Evolutionary conservation across 2,888 invertebrate species (phyloP), one percentile per base, ranked within the genome.

Genomic region (Phragmatobia fuliginosa): DNA sequence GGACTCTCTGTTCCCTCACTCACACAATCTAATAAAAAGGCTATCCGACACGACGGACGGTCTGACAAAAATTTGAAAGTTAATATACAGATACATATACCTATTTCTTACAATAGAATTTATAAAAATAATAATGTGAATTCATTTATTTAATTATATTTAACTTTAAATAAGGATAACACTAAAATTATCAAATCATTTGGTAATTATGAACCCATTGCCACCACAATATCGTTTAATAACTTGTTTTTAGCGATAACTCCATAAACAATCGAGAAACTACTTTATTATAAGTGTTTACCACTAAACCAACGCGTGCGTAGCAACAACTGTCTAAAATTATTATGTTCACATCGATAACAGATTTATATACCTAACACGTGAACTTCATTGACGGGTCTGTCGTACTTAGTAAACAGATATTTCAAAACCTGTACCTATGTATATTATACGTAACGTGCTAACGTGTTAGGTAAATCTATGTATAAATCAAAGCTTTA

Each of bases 371-470:
- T 41, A n/a, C n/a, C n/a, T n/a, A 38, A 32, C 62, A 41, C 32
- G 45, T 63, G 62, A 45, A 63, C 45, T 63, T 63, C n/a, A 49
- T 63, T 45, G 62, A 41, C 52, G n/a, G 52, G 52, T 14, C 38
- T 62, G 7, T 62, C 61, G 28, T 38, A 36, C 36, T 38, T 21
- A 38, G 6, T 5, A 25, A 38, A 62, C 38, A 62, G 28, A 38
- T 38, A 62, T 62, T 36, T 28, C 18, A 38, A 28, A 41, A 62
- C 38, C 8, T 38, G n/a, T 62, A n/a, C n/a, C n/a, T n/a, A 28
- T 18, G 38, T 61, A 61, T 25, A 52, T 25, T 25, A 52, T n/a
- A 14, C 45, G 38, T 38, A 38, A 38, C 38, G 33, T 33, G 33
- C 3, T 41, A 38, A 14, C 36, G 45, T 45, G 45, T 45, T 45